A percentile compares a stretch with the other conserved stretches of the same genome.
phyloP scores from a whole-genome alignment of 2,113 vertebrate species.

The Spermophilus dauricus region DNA sequence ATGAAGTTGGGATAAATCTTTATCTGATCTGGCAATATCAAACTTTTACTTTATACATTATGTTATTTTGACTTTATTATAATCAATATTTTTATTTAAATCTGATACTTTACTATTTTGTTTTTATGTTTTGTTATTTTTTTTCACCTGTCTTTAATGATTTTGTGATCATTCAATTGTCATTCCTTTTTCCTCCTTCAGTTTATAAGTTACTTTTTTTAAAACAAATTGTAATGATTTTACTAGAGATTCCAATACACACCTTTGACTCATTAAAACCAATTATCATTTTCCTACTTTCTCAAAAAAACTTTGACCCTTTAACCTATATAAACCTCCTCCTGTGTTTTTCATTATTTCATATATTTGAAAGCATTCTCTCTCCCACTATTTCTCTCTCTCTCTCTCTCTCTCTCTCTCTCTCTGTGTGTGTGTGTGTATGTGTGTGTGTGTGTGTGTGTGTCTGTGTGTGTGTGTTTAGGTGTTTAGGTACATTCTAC shows the following conservation, averaged over 20 bases:
- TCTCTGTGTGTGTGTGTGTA: background rate
- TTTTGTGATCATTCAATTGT: background rate
- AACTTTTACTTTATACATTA: background rate
- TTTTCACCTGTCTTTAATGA: background rate
- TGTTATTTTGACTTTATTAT: background rate
- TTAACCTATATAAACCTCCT: background rate
- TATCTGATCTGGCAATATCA: background rate
- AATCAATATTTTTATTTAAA: background rate
- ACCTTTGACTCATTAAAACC: background rate
- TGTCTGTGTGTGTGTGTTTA: too few relatives aligned
- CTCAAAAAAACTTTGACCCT: background rate
- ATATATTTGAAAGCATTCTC: background rate
- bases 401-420: too few relatives aligned
- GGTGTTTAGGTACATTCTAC: background rate
- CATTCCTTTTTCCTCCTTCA: background rate
- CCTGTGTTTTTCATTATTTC: background rate
- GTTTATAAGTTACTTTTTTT: background rate
- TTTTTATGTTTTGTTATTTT: background rate
- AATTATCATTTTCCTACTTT: background rate
- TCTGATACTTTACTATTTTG: background rate
- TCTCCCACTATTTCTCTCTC: background rate
- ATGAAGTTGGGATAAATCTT: background rate
- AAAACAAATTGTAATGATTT: background rate
- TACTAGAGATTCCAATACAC: background rate
- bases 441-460: background rate